These are phyloP conservation scores for Strix occidentalis DNA, from an alignment of 2,797 vertebrate species.

Conservation along the genomic window DNA sequence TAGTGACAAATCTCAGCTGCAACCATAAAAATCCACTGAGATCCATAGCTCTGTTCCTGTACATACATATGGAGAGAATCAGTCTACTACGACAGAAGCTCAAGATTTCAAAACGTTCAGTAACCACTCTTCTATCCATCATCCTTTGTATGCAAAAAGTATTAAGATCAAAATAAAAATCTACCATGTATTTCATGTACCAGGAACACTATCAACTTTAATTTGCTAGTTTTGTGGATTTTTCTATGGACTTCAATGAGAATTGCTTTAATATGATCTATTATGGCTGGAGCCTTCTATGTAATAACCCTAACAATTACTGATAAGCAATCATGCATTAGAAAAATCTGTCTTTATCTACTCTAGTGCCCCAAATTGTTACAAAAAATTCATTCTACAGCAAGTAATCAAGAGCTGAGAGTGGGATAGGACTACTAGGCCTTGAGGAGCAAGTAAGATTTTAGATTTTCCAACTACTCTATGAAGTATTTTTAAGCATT, in stretches of 20 bases:
- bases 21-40: background rate
- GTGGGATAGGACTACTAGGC: background rate
- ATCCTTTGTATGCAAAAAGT: background rate
- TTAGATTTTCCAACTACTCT: background rate
- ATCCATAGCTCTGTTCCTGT: background rate
- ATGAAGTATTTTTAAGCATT: background rate
- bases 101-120: background rate
- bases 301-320: background rate
- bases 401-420: background rate
- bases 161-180: background rate
- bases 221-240: background rate
- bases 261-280: background rate
- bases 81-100: background rate
- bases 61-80: background rate
- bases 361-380: background rate
- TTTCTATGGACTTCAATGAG: background rate
- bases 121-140: background rate
- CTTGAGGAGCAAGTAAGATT: background rate
- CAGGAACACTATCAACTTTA: background rate
- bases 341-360: background rate
- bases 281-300: background rate
- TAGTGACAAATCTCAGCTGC: background rate
- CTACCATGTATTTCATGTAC: background rate
- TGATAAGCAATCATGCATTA: background rate
- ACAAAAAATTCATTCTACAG: background rate